Evolutionary conservation across 2,888 invertebrate genomes (phyloP).

Genomic region (Geophilus truncorum): DNA sequence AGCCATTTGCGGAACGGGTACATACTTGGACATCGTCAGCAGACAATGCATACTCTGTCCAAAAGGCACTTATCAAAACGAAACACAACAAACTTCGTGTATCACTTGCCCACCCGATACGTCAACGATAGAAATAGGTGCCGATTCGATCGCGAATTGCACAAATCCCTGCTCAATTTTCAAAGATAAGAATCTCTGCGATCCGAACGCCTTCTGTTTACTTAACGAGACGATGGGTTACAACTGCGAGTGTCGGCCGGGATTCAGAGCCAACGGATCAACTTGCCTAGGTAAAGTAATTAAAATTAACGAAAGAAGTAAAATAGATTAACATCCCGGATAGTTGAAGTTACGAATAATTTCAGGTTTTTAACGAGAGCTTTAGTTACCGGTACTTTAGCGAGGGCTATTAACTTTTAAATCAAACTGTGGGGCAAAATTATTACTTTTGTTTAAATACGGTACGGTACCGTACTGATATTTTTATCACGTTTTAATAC

Average conservation of each 20-base stretch:
- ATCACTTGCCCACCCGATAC: constrained; percentile 83
- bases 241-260: constrained; percentile 87
- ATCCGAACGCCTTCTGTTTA: constrained; percentile 79
- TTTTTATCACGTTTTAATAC: too few species aligned
- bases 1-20: constrained; percentile 56
- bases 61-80: constrained; percentile 84
- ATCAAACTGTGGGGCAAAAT: too few species aligned
- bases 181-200: constrained; percentile 66
- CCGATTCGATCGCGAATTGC: constrained; percentile 74
- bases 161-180: constrained; percentile 84
- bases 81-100: constrained; percentile 80
- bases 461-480: too few species aligned
- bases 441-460: too few species aligned
- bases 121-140: constrained; percentile 74
- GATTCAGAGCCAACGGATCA: constrained; percentile 82
- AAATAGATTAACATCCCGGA: too few species aligned
- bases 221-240: constrained; percentile 75
- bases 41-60: constrained; percentile 83
- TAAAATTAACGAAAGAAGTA: too few species aligned
- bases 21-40: constrained; percentile 72
- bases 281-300: constrained; percentile 60
- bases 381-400: too few species aligned
- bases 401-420: too few species aligned
- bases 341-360: neutral
- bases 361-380: too few species aligned